A percentile compares a stretch with the other conserved stretches of the same genome.
Conservation (phyloP, 2,888 invertebrate genomes). For the Apeira syringaria region DNA sequence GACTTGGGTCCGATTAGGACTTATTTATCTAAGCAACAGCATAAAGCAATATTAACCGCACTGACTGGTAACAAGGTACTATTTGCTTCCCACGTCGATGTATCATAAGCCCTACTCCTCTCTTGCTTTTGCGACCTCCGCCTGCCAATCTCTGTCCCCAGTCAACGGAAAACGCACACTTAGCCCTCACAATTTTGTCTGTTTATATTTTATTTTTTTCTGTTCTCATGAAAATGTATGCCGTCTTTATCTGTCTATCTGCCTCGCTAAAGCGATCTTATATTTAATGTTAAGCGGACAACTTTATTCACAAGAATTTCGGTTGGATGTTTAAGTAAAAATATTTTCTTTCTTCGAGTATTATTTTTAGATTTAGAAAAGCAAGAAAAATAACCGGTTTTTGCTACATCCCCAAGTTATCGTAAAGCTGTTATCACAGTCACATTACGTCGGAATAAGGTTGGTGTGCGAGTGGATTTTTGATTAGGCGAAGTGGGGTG, state of each 20-base stretch:
- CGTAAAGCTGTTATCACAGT: constrained; percentile 24
- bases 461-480: constrained; percentile 20
- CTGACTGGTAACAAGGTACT: constrained; percentile 45
- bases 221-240: constrained; percentile 71
- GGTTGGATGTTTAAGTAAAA: constrained; percentile 49
- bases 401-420: constrained; percentile 35
- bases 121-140: constrained; percentile 33
- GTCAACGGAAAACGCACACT: constrained; percentile 61
- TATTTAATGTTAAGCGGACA: constrained; percentile 69
- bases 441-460: constrained; percentile 20
- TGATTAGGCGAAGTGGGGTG: constrained; percentile 16
- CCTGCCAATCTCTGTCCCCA: constrained; percentile 58
- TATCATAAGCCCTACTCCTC: constrained; percentile 51
- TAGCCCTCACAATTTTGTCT: constrained; percentile 59
- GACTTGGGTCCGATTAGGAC: constrained; percentile 66
- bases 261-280: constrained; percentile 68
- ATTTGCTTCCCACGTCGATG: constrained; percentile 44
- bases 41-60: constrained; percentile 58
- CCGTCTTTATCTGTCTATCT: constrained; percentile 70
- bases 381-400: constrained; percentile 43
- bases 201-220: constrained; percentile 63
- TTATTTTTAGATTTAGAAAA: constrained; percentile 56
- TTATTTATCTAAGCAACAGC: constrained; percentile 51
- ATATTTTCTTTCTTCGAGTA: constrained; percentile 45
- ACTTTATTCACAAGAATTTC: constrained; percentile 63